These are phyloP conservation scores for Cyanoramphus novaezelandiae DNA, from an alignment of 2,113 vertebrate genomes.

Conservation along the genomic window DNA sequence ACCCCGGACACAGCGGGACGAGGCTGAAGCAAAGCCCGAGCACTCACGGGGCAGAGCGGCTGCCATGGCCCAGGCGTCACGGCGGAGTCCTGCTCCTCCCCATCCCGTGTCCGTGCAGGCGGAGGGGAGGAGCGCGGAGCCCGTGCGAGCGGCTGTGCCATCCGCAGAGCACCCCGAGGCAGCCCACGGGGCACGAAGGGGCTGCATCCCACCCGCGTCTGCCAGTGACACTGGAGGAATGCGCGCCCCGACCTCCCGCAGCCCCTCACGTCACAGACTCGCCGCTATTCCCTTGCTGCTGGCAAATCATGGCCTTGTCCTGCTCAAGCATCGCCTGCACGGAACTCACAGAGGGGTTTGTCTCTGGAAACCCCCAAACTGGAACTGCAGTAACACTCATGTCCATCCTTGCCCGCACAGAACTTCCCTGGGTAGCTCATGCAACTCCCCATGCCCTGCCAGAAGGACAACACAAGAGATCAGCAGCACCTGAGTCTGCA, in stretches of 20 bases:
- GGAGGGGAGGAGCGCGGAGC: neutral
- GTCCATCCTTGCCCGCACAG: neutral
- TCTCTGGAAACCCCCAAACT: neutral
- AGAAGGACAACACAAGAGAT: neutral
- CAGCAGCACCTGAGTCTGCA: neutral
- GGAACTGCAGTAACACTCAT: fast-evolving
- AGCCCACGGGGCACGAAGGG: neutral
- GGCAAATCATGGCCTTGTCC: neutral
- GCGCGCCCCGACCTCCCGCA: neutral
- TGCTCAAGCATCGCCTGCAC: fast-evolving
- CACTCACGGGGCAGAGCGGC: neutral
- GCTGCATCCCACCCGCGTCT: neutral
- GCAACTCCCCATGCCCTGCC: fast-evolving
- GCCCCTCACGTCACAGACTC: neutral
- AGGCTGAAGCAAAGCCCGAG: neutral
- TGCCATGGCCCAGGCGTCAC: neutral
- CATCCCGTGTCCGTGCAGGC: neutral
- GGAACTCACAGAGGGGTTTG: fast-evolving
- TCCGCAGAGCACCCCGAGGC: neutral
- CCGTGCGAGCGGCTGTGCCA: neutral
- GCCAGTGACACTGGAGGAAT: fast-evolving
- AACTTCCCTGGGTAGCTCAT: fast-evolving
- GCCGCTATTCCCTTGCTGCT: fast-evolving
- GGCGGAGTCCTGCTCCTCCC: neutral
- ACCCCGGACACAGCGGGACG: fast-evolving